These are phyloP conservation scores for Ginglymostoma cirratum DNA, from an alignment of 2,113 vertebrate genomes.

Conservation along the genomic window DNA sequence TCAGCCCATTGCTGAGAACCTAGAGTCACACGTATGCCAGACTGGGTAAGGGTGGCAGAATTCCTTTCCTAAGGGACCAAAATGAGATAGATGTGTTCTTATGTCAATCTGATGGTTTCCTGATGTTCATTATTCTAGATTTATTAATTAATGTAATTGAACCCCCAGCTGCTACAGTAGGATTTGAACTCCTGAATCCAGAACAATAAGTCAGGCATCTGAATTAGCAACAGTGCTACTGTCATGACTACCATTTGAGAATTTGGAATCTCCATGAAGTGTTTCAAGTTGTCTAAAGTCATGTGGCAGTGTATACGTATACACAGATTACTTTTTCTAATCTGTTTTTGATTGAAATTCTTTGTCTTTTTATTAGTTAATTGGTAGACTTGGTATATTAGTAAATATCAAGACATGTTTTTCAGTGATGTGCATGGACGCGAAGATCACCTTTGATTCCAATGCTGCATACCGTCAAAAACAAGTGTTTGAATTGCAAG, in stretches of 20 bases:
- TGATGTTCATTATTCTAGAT: neutral
- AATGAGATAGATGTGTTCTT: neutral
- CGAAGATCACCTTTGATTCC: conserved; percentile 39
- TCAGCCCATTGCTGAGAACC: neutral
- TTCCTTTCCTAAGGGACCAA: neutral
- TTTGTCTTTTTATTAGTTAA: neutral
- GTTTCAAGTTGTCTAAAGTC: neutral
- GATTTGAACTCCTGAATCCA: neutral
- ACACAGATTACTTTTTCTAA: neutral
- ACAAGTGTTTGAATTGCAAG: conserved; percentile 36
- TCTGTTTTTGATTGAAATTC: neutral
- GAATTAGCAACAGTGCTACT: neutral
- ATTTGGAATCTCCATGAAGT: neutral
- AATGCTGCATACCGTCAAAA: conserved; percentile 38
- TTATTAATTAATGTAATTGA: neutral
- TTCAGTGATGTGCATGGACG: conserved; percentile 40
- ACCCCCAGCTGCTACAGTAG: neutral
- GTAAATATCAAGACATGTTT: neutral
- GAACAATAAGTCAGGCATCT: neutral
- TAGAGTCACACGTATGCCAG: neutral
- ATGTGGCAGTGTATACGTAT: neutral
- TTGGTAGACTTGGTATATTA: neutral
- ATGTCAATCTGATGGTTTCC: neutral
- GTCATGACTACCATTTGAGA: neutral
- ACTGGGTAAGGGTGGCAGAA: neutral